Base-by-base conservation (phyloP, 1,140 invertebrate species). In the Neodiprion virginianus region DNA sequence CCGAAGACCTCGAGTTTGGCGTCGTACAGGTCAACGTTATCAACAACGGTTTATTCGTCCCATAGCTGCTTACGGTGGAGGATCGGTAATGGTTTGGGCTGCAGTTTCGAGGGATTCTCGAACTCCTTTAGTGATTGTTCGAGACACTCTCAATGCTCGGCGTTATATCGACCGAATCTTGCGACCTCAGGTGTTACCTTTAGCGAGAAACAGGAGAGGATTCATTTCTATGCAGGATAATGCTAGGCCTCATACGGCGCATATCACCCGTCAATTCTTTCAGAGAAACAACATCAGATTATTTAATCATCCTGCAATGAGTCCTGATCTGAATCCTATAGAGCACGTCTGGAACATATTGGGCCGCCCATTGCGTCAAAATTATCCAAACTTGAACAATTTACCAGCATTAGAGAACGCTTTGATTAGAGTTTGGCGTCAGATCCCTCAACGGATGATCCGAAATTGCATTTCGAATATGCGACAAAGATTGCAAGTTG, bases 271-370 rank as follows among this genome's bases (percentile, higher is more conserved):
- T 71, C 69, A 49, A 49, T 71, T 71, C 53, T 71, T 71, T n/a
- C 12, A 71, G 53, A 71, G 48, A 71, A 14, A 71, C 69, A 23
- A 71, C 69, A 71, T 71, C 48, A 71, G n/a, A 49, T 71, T 71
- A 17, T 49, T 71, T 5, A 48, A 49, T n/a, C 69, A 71, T 49
- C 82, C 86, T 74, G 77, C 85, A 14, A 65, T 73, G 48, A 80
- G 76, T 70, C 85, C 85, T 10, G 84, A 86, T 79, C 69, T 87
- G 1, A 87, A 86, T 79, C 83, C 83, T 10, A 84, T 88, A 10
- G 82, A 86, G 75, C 84, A 86, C 75, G 17, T 84, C 9, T 86
- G 84, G 84, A 79, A 85, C 68, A 71, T 76, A 21, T 67, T 81
- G 48, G 74, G 48, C 17, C 0, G 12, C 48, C 1, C 48, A 71